Base-by-base conservation (phyloP, 1,140 invertebrate species). In the Solenopsis fugax region DNA sequence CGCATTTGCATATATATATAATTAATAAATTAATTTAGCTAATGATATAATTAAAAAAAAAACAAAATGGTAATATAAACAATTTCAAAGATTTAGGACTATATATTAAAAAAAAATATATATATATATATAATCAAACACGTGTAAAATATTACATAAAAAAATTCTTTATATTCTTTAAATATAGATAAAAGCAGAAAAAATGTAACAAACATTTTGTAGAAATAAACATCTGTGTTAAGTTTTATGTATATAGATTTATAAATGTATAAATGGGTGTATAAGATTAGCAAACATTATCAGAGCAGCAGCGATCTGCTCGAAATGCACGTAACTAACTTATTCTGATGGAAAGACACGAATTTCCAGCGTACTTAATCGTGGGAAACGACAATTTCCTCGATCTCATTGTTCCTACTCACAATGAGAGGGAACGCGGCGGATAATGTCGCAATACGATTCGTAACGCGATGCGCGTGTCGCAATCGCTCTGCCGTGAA, bases 341-440 rank as follows among this genome's bases (percentile, higher is more conserved):
- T 34, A 54, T 12, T 16, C 12, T 50, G 24, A 41, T 9, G 16
- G 56, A 84, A 84, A 48, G 54, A 58, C 54, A 62, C 12, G 24
- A n/a, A 67, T 78, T 64, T 78, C 45, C 60, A 78, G 10, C 9
- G 48, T 48, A 45, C 21, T 71, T 82, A 85, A 85, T 86, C 85
- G 85, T 86, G 85, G 64, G 85, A 86, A 81, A 86, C 29, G 60
- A 50, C 76, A 81, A 81, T 86, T 86, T 86, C 50, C 52, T 86
- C 48, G 62, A 86, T 86, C 60, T 81, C 76, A 86, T 86, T 86
- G 85, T 86, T 81, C 24, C 41, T 81, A 52, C 52, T 54, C 24
- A 71, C 85, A 80, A 80, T 80, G 45, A 86, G 41, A 78, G 75
- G 29, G 64, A 65, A 71, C 60, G 37, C 50, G 29, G 12, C n/a